Base-by-base conservation (phyloP, 1,140 invertebrate species). In the Zaprionus taronus region DNA sequence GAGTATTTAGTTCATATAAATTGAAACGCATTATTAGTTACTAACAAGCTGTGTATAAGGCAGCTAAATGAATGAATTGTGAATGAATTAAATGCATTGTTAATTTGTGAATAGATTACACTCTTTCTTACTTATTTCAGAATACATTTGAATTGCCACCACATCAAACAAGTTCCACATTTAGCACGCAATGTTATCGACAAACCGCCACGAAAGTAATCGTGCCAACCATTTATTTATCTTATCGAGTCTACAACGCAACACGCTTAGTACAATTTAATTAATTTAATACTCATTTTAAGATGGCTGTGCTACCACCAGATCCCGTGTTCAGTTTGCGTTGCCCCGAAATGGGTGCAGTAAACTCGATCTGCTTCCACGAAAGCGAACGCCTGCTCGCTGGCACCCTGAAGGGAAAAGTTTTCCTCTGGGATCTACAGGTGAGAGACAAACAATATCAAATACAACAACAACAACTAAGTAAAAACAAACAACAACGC, bases 361-460 rank as follows among this genome's bases (percentile, higher is more conserved):
- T 96, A 17, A 95, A 96, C 83, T 95, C 95, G 73, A 81, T 96
- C 58, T 94, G 94, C 79, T 96, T 96, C 80, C 94, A 95, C 86
- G 93, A 93, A 34, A 93, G 94, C 64, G 94, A 96, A 91, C 94
- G 95, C 91, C 93, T 96, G 81, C 94, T 96, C 84, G 95, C 95
- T 77, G 95, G 95, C 61, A 95, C 95, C 34, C 94, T 95, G 90
- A 95, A 94, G 87, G 96, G 96, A 72, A 94, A 93, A 85, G 94
- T 96, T 79, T 95, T 95, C 93, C 94, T 96, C 89, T 96, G 95
- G 95, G 95, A 96, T 93, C 93, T 96, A 91, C 94, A 95, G 93
- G 96, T 96, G 93, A 92, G 70, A 17, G 70, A 17, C 38, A 22
- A 28, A 62, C 17, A 36, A 49, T n/a, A 68, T 2, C 17, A 53